phyloP scores from a whole-genome alignment of 2,888 invertebrate species.

The Calliopum simillimum region DNA sequence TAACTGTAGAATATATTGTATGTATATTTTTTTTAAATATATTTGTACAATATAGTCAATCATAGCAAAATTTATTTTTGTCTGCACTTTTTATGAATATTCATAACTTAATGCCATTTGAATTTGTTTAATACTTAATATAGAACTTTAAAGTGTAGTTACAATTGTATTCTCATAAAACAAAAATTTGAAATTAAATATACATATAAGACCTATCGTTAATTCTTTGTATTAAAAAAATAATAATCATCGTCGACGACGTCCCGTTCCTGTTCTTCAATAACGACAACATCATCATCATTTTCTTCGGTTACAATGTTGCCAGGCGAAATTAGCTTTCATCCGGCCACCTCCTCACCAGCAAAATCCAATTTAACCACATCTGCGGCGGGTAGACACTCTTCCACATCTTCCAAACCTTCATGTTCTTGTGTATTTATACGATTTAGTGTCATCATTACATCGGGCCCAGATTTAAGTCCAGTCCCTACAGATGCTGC shows the following conservation, averaged over 20 bases:
- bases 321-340: conserved; percentile 59
- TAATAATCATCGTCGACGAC: conserved; percentile 35
- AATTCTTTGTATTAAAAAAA: conserved; percentile 34
- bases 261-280: conserved; percentile 27
- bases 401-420: conserved; percentile 78
- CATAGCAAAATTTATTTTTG: too few relatives aligned
- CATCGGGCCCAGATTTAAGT: conserved; percentile 64
- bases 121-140: background rate
- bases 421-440: conserved; percentile 88
- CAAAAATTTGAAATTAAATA: conserved; percentile 24
- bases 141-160: background rate
- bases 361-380: conserved; percentile 86
- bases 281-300: conserved; percentile 24
- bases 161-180: background rate
- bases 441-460: conserved; percentile 86
- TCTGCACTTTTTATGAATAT: too few relatives aligned
- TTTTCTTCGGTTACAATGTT: conserved; percentile 23
- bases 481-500: conserved; percentile 34
- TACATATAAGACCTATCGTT: conserved; percentile 13
- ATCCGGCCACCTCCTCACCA: conserved; percentile 81
- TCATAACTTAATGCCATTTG: background rate
- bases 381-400: conserved; percentile 70
- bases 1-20: too few relatives aligned
- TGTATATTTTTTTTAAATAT: too few relatives aligned
- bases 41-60: too few relatives aligned